Percentiles rank a stretch among this genome's conserved stretches.
These are phyloP conservation scores for Cheilosia grossa DNA, from an alignment of 2,888 invertebrate species.

Conservation along the genomic window DNA sequence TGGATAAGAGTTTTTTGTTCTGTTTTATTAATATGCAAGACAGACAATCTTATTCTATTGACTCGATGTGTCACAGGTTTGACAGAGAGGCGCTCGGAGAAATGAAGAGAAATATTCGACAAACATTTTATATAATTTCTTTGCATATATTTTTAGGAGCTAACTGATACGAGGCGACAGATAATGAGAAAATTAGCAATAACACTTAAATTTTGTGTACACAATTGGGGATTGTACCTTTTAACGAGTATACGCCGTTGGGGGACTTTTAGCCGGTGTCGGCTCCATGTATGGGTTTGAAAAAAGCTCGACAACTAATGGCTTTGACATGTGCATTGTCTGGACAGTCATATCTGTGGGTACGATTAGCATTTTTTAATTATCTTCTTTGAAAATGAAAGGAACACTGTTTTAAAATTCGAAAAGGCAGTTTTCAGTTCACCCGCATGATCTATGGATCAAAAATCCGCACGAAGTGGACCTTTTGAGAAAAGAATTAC, in stretches of 20 bases:
- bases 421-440: no score
- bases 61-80: constrained; percentile 19
- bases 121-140: constrained; percentile 28
- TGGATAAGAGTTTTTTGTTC: neutral
- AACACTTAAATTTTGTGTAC: neutral
- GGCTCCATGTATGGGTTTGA: neutral
- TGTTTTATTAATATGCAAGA: constrained; percentile 13
- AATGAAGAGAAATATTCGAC: neutral
- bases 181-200: constrained; percentile 23
- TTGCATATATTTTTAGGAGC: constrained; percentile 25
- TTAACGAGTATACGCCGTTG: neutral
- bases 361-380: no score
- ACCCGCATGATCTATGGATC: no score
- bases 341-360: no score
- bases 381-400: no score
- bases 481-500: no score
- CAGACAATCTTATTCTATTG: constrained; percentile 12
- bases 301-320: no score
- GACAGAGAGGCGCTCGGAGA: constrained; percentile 6
- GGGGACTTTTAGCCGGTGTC: neutral
- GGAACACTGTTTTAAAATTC: no score
- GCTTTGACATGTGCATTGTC: neutral
- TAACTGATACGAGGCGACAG: neutral
- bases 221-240: neutral
- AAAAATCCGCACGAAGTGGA: no score